A percentile compares a stretch with the other conserved stretches of the same genome.
phyloP scores from a whole-genome alignment of 2,888 invertebrate genomes.

The Drosophila fungiperda region DNA sequence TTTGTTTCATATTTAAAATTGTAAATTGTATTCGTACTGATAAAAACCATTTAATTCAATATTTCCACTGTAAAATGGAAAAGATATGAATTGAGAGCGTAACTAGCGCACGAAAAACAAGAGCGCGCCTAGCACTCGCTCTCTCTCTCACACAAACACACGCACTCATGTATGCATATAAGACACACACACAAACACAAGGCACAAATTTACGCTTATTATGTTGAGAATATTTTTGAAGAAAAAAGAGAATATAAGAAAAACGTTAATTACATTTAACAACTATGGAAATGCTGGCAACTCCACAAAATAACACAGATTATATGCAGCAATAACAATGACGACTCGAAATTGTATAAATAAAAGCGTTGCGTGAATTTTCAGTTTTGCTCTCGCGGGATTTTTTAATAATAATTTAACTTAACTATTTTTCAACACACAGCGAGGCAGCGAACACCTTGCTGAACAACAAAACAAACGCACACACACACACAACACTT shows the following conservation, averaged over 20 bases:
- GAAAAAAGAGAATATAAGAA: conserved; percentile 53
- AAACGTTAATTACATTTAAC: conserved; percentile 59
- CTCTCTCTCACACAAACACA: conserved; percentile 22
- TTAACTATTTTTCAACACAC: conserved; percentile 71
- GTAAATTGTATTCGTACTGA: conserved; percentile 1
- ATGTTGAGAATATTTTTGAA: conserved; percentile 77
- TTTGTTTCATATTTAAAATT: neutral
- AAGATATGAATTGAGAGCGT: conserved; percentile 50
- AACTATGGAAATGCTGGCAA: conserved; percentile 26
- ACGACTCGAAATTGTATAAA: conserved; percentile 7
- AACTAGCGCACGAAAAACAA: conserved; percentile 58
- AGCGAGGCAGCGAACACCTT: conserved; percentile 49
- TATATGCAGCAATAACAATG: conserved; percentile 6
- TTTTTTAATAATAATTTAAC: conserved; percentile 65
- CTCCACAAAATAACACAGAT: conserved; percentile 6
- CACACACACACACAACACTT: conserved; percentile 40
- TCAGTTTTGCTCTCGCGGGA: conserved; percentile 30
- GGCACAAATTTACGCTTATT: conserved; percentile 72
- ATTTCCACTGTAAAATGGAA: conserved; percentile 58
- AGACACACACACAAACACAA: conserved; percentile 37
- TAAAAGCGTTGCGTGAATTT: conserved; percentile 40
- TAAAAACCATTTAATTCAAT: conserved; percentile 40
- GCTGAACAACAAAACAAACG: conserved; percentile 56
- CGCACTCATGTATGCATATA: conserved; percentile 15
- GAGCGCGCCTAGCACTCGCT: conserved; percentile 32